Evolutionary conservation across 2,797 vertebrate genomes (phyloP), one percentile per base, ranked within the genome.

Genomic region (Danio tinwini): DNA sequence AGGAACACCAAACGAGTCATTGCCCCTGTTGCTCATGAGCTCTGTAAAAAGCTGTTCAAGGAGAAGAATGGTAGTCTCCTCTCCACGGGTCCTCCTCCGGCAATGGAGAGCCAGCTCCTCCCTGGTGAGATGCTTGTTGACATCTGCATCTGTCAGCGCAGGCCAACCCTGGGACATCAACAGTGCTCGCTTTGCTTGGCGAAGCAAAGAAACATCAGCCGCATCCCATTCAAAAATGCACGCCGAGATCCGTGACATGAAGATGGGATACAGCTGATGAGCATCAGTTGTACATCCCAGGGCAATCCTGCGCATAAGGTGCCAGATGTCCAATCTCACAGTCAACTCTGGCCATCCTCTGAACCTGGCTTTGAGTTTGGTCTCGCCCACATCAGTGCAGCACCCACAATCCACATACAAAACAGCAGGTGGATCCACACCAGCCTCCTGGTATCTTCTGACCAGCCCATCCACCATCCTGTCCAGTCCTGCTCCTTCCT

Each of bases 321-420:
- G 75, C 78, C 79, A 81, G 39, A 85, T 70, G 44, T 81, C 81
- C 11, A 81, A 69, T 14, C 58, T 11, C 5, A 78, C 29, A 5
- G 12, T 2, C 1, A 81, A 47, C 14, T 65, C 59, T 37, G 16
- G 40, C 65, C 80, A 77, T 7, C 10, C 53, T 19, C 80, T 52
- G 56, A 81, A 59, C 19, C 40, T 72, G 19, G 40, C 21, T 64
- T 76, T 50, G 19, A 85, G 40, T 45, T 85, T 83, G 2, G 63
- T 75, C 21, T 78, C 52, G 1, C 29, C 80, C 5, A 6, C 37
- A 8, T 78, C 62, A 7, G 16, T 49, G 53, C 82, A 82, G 73
- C 84, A 84, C 9, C 56, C 67, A 77, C 81, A 82, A 67, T 84
- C 74, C 29, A 83, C 49, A 4, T 81, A 84, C 5, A 86, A 21